These are phyloP conservation scores for Eueremaeus valkanovi DNA, from an alignment of 2,888 invertebrate genomes.

Conservation along the genomic window DNA sequence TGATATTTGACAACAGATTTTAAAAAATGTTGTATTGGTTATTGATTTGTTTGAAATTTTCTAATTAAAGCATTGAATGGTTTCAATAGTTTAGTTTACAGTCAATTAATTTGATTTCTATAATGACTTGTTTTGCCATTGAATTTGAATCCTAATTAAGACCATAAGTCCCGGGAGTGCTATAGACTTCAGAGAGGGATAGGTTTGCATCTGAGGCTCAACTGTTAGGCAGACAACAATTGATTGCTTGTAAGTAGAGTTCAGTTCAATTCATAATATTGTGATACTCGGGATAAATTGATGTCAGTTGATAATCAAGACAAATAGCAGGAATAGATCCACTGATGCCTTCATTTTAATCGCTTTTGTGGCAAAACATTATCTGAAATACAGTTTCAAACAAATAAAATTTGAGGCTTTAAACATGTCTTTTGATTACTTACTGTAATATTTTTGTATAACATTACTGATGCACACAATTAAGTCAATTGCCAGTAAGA, in stretches of 20 bases:
- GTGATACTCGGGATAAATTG: background rate
- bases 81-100: background rate
- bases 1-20: too few species aligned
- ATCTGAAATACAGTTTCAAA: background rate
- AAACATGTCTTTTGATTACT: too few species aligned
- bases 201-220: constrained; percentile 10
- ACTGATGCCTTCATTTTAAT: background rate
- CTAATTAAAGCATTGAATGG: background rate
- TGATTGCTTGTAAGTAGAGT: background rate
- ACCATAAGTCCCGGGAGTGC: too few species aligned
- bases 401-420: too few species aligned
- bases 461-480: too few species aligned
- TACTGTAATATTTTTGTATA: too few species aligned
- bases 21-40: too few species aligned
- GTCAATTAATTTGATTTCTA: background rate
- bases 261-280: background rate
- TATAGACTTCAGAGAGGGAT: too few species aligned
- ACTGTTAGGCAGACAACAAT: background rate
- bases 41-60: too few species aligned
- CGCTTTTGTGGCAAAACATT: background rate
- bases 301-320: constrained; percentile 24
- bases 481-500: too few species aligned
- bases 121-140: background rate
- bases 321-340: background rate
- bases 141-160: too few species aligned